Evolutionary conservation across 2,113 vertebrate species (phyloP), one percentile per base, ranked within the genome.

Genomic region (Anser brachyrhynchus): DNA sequence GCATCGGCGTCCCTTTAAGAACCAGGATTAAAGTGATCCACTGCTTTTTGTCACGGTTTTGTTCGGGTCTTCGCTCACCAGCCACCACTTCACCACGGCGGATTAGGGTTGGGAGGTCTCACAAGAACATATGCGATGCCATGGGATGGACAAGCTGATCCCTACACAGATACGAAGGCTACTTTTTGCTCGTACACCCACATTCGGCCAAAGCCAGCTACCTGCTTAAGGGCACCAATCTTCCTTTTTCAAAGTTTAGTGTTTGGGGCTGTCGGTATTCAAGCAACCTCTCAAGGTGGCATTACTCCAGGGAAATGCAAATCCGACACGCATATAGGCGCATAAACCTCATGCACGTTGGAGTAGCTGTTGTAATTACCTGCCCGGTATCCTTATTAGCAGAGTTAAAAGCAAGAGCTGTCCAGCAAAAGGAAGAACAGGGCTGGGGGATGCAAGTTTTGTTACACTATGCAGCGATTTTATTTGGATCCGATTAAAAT

Each of bases 261-360:
- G 41, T 29, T 41, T 62, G 39, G 20, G 44, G 28, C 29, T 26
- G 16, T 4, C 23, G 26, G 1, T 20, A 39, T 35, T 35, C n/a
- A 41, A 10, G 26, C 17, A 66, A 35, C 5, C 23, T 26, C 4
- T 2, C 37, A 64, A 37, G 44, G 18, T 5, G 13, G 67, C 58
- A 46, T 8, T 1, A 5, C 16, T 73, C 23, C 67, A 57, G 14
- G 1, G 28, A 41, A 79, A 79, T 0, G 0, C 57, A 74, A 54
- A 58, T 25, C 11, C 26, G 23, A 19, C 0, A 0, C 0, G 5
- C 21, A 26, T 5, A 13, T 17, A 52, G 41, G 61, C 5, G 62
- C 31, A 22, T 46, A 28, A 39, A 43, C 46, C 2, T 10, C 2
- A 6, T 4, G 37, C 31, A 21, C 6, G 35, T 5, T 25, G 29